Conservation (phyloP, 1,140 invertebrate genomes). For the Drosophila serrata region DNA sequence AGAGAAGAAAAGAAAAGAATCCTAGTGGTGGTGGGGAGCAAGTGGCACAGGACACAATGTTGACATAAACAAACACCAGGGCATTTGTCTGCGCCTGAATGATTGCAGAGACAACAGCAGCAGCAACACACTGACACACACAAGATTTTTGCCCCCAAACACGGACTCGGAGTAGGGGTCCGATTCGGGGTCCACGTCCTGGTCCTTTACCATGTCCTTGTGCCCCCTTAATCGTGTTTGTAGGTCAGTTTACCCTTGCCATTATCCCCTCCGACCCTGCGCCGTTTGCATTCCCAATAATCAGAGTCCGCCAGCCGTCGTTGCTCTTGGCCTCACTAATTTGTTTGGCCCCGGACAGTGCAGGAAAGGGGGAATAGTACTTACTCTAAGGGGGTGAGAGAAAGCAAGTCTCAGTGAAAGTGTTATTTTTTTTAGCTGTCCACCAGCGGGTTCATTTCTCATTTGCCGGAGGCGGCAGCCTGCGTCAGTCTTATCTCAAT, state of each 20-base stretch:
- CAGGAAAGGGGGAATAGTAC: slow-evolving; percentile 13
- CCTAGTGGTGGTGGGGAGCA: slow-evolving; percentile 23
- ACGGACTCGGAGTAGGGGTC: slow-evolving; percentile 6
- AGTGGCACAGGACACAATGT: slow-evolving; percentile 68
- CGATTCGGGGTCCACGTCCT: not conserved
- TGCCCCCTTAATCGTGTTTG: slow-evolving; percentile 42
- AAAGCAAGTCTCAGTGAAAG: slow-evolving; percentile 20
- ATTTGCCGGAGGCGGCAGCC: slow-evolving; percentile 47
- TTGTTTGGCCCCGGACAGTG: slow-evolving; percentile 42
- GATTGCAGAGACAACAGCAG: slow-evolving; percentile 59
- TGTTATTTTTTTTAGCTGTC: slow-evolving; percentile 34
- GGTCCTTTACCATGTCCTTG: slow-evolving; percentile 30
- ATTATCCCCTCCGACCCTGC: slow-evolving; percentile 15
- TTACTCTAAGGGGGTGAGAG: not conserved
- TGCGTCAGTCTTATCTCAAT: slow-evolving; percentile 74
- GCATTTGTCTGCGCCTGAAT: slow-evolving; percentile 70
- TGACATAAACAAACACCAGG: slow-evolving; percentile 67
- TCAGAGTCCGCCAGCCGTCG: slow-evolving; percentile 31
- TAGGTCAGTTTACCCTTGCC: slow-evolving; percentile 45
- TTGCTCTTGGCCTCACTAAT: slow-evolving; percentile 36
- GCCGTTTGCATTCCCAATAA: slow-evolving; percentile 46
- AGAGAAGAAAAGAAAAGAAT: not conserved
- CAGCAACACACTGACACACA: not conserved
- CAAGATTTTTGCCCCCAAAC: slow-evolving; percentile 24
- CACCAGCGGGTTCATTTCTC: slow-evolving; percentile 58